Base-by-base conservation (phyloP, 2,797 vertebrate species). In the Pelochelys cantorii region DNA sequence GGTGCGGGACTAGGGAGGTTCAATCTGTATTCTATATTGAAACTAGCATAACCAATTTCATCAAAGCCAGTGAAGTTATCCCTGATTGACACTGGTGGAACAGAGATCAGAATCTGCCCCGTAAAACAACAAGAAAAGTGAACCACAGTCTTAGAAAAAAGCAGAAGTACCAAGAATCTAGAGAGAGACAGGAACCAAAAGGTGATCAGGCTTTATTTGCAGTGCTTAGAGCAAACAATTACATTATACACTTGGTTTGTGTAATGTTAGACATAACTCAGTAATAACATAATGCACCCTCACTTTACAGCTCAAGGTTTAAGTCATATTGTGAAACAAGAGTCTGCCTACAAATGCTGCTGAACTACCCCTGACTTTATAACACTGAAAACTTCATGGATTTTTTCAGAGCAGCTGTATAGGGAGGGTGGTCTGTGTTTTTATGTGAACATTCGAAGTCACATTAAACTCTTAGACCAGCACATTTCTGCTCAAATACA, bases 401-500 rank as follows among this genome's bases (percentile, higher is more conserved):
- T 27, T 65, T 92, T 91, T 93, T 90, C 59, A 84, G 96, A 96
- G 94, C 84, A 94, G 42, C 83, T 93, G 75, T 65, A 90, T 34
- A 52, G 57, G 84, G 42, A 54, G 48, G 17, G 65, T 86, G 87
- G 53, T 94, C 91, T 97, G 94, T 88, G 93, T 84, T 95, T 88
- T 95, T 95, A 95, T 94, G 94, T 85, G 83, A 94, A 91, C 87
- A 29, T 60, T 94, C 57, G 23, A 94, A 96, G 87, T 97, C 95
- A 95, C 94, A 90, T 95, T 96, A 95, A 85, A 96, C 96, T 97
- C 97, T 98, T 96, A 98, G 98, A 97, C 91, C 89, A 98, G 98
- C 97, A 93, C 97, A 62, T 98, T 98, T 98, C 96, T 98, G 96
- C 98, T 97, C 98, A 98, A 98, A 98, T 98, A 96, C 98, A 98